These are phyloP conservation scores for Cyphomyrmex costatus DNA, from an alignment of 1,140 invertebrate species.

Conservation along the genomic window DNA sequence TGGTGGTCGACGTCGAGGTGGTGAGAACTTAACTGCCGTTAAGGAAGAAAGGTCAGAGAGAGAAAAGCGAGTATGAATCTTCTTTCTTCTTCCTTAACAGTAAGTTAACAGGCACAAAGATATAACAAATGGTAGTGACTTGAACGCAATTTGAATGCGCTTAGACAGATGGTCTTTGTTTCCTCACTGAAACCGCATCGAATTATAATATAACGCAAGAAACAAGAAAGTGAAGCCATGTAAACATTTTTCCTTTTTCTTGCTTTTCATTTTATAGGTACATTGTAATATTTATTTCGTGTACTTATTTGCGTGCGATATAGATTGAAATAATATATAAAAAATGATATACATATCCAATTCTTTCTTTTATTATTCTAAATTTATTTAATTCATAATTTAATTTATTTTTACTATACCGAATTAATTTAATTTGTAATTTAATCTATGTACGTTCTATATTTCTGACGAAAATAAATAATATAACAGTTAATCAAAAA, in stretches of 20 bases:
- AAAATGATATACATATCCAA: not conserved
- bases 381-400: not conserved
- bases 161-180: slow-evolving; percentile 26
- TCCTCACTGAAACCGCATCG: slow-evolving; percentile 27
- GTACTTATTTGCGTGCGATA: not conserved
- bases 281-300: not conserved
- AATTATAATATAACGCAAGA: slow-evolving; percentile 3
- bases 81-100: slow-evolving; percentile 41
- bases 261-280: not conserved
- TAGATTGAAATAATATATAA: not conserved
- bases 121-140: not conserved
- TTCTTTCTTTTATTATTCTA: not conserved
- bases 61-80: slow-evolving; percentile 7
- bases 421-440: not conserved
- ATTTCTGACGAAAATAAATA: not conserved
- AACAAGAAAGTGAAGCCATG: not conserved
- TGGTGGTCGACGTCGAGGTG: not conserved
- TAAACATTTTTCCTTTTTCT: not conserved
- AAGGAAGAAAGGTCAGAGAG: slow-evolving; percentile 20
- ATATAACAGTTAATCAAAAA: not conserved
- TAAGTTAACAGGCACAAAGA: not conserved
- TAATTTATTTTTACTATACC: not conserved
- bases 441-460: not conserved
- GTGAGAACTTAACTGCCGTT: not conserved
- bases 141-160: slow-evolving; percentile 15